A percentile compares a stretch with the other conserved stretches of the same genome.
Evolutionary conservation across 92 coral and sea anemone genomes (phyloP).

Genomic region (Porites lobata): DNA sequence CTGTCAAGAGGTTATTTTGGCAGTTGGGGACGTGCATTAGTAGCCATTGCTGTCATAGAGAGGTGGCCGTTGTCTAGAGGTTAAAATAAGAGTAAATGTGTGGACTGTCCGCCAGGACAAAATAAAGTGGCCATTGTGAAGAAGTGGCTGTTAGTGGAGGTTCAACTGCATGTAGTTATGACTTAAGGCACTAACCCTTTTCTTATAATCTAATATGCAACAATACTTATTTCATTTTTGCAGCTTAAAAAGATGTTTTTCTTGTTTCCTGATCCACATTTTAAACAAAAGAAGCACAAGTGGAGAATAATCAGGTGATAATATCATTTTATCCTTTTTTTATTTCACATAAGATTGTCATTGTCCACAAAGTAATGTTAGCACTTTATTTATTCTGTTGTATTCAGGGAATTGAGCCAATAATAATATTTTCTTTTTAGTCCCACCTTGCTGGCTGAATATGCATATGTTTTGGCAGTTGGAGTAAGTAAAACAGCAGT

Average conservation of each 20-base stretch:
- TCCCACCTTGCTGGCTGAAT: slow-evolving; percentile 94
- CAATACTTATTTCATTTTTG: background rate
- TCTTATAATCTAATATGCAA: background rate
- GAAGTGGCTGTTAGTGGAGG: background rate
- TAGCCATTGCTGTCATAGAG: too few relatives aligned
- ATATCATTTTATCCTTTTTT: background rate
- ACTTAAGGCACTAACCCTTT: background rate
- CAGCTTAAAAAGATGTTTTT: slow-evolving; percentile 96
- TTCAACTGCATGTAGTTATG: background rate
- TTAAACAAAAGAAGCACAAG: slow-evolving; percentile 98
- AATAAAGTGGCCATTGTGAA: too few relatives aligned
- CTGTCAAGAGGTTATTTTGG: too few relatives aligned
- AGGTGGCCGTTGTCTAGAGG: too few relatives aligned
- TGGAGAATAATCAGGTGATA: slow-evolving; percentile 96
- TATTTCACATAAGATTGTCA: too few relatives aligned
- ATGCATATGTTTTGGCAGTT: slow-evolving; percentile 88
- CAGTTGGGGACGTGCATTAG: too few relatives aligned
- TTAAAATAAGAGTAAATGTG: too few relatives aligned
- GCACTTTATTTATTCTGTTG: too few relatives aligned
- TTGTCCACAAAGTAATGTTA: too few relatives aligned
- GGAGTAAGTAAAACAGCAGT: slow-evolving; percentile 78
- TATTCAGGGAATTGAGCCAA: background rate
- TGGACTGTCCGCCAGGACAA: too few relatives aligned
- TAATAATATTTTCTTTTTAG: slow-evolving; percentile 19
- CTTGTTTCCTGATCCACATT: slow-evolving; percentile 99